A percentile compares a stretch with the other conserved stretches of the same genome.
These are phyloP conservation scores for Cotesia chilonis DNA, from an alignment of 1,140 invertebrate species.

Conservation along the genomic window DNA sequence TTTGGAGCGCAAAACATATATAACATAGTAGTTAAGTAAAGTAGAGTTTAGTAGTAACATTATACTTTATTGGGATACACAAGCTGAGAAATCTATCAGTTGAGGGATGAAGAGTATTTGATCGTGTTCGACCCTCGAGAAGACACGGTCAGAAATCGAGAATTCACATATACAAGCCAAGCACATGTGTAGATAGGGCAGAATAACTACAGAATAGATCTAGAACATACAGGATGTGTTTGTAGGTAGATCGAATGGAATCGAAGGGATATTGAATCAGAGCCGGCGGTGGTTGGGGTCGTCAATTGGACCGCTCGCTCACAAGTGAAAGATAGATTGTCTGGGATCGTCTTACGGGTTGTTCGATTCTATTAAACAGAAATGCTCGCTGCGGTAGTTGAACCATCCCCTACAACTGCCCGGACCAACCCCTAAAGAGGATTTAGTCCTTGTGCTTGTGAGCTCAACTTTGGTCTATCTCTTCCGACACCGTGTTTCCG, in stretches of 20 bases:
- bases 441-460: conserved; percentile 26
- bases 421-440: conserved; percentile 39
- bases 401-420: conserved; percentile 33
- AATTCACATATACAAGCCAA: conserved; percentile 30
- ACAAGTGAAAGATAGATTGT: conserved; percentile 54
- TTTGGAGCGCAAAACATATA: neutral
- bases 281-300: conserved; percentile 29
- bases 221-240: conserved; percentile 26
- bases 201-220: neutral
- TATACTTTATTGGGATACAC: conserved; percentile 39
- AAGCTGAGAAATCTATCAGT: conserved; percentile 38
- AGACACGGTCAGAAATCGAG: conserved; percentile 34
- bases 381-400: conserved; percentile 16
- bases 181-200: conserved; percentile 31
- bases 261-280: conserved; percentile 36
- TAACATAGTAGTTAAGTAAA: neutral
- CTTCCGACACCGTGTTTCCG: conserved; percentile 20
- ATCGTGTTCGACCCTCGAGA: conserved; percentile 12
- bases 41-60: conserved; percentile 3
- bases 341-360: conserved; percentile 54
- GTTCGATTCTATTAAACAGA: conserved; percentile 58
- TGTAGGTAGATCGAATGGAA: conserved; percentile 33
- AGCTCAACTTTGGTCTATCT: conserved; percentile 25
- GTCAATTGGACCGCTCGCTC: conserved; percentile 52
- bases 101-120: conserved; percentile 26